phyloP scores from a whole-genome alignment of 2,113 vertebrate species.

The Oreochromis spilurus region DNA sequence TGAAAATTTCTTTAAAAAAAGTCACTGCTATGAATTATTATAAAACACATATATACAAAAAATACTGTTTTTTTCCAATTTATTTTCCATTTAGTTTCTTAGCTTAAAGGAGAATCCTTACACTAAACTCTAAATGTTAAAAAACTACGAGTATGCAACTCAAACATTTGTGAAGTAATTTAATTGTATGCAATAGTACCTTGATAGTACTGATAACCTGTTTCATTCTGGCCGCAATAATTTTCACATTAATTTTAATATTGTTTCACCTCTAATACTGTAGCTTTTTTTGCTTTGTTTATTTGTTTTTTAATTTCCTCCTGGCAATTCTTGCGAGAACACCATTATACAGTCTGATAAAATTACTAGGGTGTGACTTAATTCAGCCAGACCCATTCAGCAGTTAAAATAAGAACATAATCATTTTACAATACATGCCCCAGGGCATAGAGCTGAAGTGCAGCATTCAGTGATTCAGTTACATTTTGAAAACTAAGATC shows the following conservation, averaged over 20 bases:
- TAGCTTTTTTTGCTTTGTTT: not conserved
- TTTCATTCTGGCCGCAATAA: not conserved
- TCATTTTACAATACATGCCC: not conserved
- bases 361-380: not conserved
- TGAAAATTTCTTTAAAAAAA: accelerated
- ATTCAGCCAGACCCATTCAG: not conserved
- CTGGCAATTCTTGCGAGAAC: not conserved
- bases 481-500: not conserved
- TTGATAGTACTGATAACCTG: not conserved
- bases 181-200: not conserved
- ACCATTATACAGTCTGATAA: not conserved
- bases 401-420: not conserved
- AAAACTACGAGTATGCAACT: not conserved
- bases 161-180: not conserved
- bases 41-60: not conserved
- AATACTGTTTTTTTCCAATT: not conserved
- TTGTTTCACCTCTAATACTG: not conserved
- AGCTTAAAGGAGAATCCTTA: not conserved
- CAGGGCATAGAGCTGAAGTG: not conserved
- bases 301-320: not conserved
- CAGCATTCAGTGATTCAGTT: not conserved
- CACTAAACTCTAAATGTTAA: not conserved
- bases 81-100: not conserved
- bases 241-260: not conserved
- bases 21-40: not conserved